Base-by-base conservation (phyloP, 2,113 vertebrate genomes). In the Plectropomus leopardus region DNA sequence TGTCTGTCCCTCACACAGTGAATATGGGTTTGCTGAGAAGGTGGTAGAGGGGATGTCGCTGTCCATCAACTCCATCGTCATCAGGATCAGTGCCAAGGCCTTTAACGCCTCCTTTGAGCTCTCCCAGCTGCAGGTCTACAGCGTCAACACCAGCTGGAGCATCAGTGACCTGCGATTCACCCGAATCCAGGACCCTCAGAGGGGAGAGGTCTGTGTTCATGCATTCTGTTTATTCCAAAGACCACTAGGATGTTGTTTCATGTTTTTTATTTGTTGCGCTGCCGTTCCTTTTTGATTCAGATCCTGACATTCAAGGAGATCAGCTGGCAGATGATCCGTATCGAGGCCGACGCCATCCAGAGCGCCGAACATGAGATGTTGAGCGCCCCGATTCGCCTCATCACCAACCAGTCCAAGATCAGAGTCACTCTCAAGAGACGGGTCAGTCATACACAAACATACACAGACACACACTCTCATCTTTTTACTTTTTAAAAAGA, bases 281-380 rank as follows among this genome's bases (percentile, higher is more conserved):
- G 0, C 5, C 7, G 0, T 23, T 0, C 21, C 24, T 36, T 9
- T 68, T 28, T 34, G 7, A 0, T 82, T 5, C 93, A 99, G 98
- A 95, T 99, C 80, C 92, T 99, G 93, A 99, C 97, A 21, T 99
- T 99, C 91, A 99, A 99, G 90, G 98, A 99, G 94, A 97, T 99
- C 85, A 99, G 96, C 93, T 99, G 98, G 98, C 98, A 99, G 95
- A 99, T 99, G 98, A 98, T 99, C 92, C 96, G 98, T 77, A 99
- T 99, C 76, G 98, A 99, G 92, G 98, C 98, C 0, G 98, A 99
- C 85, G 98, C 98, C 68, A 99, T 99, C 89, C 97, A 99, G 91
- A 98, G 97, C 76, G 95, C 95, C 19, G 96, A 98, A 79, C 97
- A 98, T 71, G 98, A 99, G 94, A 96, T 98, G 88, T 86, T 99